Evolutionary conservation across 2,113 vertebrate genomes (phyloP).

Genomic region (Nyctibius bracteatus): DNA sequence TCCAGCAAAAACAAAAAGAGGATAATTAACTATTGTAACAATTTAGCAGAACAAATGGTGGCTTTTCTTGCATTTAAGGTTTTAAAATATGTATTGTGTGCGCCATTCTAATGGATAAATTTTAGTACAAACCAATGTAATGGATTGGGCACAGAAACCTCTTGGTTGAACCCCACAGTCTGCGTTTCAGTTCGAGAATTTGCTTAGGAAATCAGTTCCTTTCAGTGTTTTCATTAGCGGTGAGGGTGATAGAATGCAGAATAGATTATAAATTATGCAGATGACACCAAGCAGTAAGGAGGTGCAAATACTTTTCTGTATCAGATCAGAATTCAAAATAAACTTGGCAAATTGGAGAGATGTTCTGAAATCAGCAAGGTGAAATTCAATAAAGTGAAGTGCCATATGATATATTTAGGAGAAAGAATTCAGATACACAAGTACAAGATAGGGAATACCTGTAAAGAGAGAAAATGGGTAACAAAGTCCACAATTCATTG

Average conservation of each 20-base stretch:
- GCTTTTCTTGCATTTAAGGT: background rate
- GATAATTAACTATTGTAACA: background rate
- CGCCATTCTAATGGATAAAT: background rate
- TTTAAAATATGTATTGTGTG: background rate
- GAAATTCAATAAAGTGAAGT: background rate
- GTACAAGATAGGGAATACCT: background rate
- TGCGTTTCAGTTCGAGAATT: background rate
- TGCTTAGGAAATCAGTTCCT: background rate
- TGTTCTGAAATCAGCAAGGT: background rate
- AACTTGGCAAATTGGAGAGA: background rate
- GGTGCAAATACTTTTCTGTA: background rate
- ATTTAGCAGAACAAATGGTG: background rate
- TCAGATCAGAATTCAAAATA: constrained; percentile 36
- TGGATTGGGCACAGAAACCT: background rate
- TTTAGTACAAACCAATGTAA: background rate
- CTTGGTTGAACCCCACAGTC: background rate
- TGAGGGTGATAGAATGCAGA: constrained; percentile 13
- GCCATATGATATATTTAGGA: background rate
- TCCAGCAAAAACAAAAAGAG: background rate
- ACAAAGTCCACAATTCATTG: background rate
- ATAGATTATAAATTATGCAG: constrained; percentile 39
- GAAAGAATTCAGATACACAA: background rate
- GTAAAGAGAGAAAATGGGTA: background rate
- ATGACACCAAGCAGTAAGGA: constrained; percentile 7
- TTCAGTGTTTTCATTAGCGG: constrained; percentile 5